Evolutionary conservation across 2,888 invertebrate genomes (phyloP).

Genomic region (Tachina lurida): DNA sequence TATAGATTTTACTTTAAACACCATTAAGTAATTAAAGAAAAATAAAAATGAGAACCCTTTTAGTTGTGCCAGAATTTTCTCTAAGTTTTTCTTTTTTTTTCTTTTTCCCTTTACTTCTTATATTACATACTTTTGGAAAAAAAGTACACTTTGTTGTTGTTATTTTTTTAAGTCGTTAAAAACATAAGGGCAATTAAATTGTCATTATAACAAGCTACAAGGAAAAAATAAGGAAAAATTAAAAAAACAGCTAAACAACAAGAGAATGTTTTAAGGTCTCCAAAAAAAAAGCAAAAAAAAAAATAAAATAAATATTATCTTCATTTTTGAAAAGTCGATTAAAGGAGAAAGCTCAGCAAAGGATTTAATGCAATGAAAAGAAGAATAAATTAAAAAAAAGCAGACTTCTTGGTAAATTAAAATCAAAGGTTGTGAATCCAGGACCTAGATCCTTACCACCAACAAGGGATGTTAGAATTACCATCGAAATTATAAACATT

Average conservation of each 20-base stretch:
- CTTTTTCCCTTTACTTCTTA: not conserved
- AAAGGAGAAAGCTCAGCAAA: too few relatives aligned
- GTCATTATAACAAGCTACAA: conserved; percentile 56
- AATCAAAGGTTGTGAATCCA: too few relatives aligned
- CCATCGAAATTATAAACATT: too few relatives aligned
- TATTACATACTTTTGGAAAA: conserved; percentile 24
- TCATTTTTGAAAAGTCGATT: not conserved
- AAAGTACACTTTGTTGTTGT: conserved; percentile 33
- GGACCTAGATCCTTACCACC: too few relatives aligned
- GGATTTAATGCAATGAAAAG: too few relatives aligned
- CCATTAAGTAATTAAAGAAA: conserved; percentile 39
- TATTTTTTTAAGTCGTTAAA: conserved; percentile 61
- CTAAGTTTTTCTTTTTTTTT: not conserved
- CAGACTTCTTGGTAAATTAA: too few relatives aligned
- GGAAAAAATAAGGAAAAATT: not conserved
- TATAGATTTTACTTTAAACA: conserved; percentile 39
- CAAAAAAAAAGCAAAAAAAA: not conserved
- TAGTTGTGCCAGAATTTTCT: not conserved
- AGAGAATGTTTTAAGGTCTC: conserved; percentile 16
- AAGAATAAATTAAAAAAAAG: too few relatives aligned
- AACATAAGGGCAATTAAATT: conserved; percentile 70
- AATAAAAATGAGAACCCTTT: conserved; percentile 26
- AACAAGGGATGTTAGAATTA: too few relatives aligned
- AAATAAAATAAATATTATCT: not conserved
- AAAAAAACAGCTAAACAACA: not conserved